Percentiles rank a stretch among this genome's conserved stretches.
Conservation (phyloP, 2,797 vertebrate genomes). For the Dromococcyx pavoninus region DNA sequence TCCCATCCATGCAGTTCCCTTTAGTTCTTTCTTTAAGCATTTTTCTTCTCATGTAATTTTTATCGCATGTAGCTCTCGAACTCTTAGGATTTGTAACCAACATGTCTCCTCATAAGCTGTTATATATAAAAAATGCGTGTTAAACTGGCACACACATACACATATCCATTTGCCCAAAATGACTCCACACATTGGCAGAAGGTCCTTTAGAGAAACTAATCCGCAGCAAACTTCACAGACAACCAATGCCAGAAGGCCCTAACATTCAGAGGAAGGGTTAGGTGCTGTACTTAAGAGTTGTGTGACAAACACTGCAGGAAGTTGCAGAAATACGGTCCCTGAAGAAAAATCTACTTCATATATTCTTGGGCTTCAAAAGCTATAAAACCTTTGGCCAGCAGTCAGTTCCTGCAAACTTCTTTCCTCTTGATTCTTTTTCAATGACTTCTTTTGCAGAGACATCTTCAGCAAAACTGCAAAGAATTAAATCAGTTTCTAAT, state of each 20-base stretch:
- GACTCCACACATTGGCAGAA: background rate
- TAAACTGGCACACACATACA: background rate
- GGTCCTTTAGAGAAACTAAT: background rate
- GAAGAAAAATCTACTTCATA: constrained; percentile 42
- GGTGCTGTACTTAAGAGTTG: constrained; percentile 3
- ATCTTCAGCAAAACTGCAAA: constrained; percentile 71
- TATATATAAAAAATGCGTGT: background rate
- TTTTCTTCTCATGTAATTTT: background rate
- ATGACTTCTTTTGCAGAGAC: constrained; percentile 68
- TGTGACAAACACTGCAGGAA: constrained; percentile 34
- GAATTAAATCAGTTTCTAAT: constrained; percentile 71
- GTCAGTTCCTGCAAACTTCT: constrained; percentile 69
- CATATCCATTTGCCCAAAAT: background rate
- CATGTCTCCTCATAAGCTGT: background rate
- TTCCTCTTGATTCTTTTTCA: constrained; percentile 71
- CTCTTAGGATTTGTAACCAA: background rate
- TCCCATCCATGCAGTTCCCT: background rate
- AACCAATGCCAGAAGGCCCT: background rate
- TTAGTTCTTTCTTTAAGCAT: background rate
- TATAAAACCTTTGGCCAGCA: constrained; percentile 68
- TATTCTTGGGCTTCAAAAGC: constrained; percentile 61
- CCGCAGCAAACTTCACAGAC: background rate
- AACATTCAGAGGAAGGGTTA: background rate
- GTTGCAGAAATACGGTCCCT: constrained; percentile 40
- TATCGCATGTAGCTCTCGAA: background rate